phyloP scores from a whole-genome alignment of 2,113 vertebrate genomes.

The Phainopepla nitens region DNA sequence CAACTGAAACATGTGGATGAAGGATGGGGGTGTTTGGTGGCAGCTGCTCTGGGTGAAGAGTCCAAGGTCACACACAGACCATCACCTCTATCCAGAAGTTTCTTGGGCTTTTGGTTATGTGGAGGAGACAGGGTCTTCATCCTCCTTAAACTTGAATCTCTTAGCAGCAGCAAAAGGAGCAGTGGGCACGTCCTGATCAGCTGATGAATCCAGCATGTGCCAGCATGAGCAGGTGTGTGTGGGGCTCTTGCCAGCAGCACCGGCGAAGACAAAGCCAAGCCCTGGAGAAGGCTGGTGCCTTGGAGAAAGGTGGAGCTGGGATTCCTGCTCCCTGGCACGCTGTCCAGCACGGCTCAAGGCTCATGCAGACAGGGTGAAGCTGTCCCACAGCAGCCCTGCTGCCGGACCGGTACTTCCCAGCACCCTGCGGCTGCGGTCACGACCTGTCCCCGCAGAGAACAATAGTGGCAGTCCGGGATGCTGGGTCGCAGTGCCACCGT shows the following conservation, averaged over 20 bases:
- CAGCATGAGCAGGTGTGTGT: background rate
- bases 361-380: background rate
- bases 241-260: background rate
- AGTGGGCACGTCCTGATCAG: rapidly evolving
- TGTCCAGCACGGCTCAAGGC: background rate
- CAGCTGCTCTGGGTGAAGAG: background rate
- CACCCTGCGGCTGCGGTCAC: background rate
- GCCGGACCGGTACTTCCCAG: background rate
- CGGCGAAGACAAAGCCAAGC: background rate
- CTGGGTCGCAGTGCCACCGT: constrained; percentile 37
- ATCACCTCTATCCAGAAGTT: background rate
- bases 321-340: background rate
- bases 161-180: background rate
- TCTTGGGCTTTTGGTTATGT: background rate
- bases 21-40: background rate
- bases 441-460: background rate
- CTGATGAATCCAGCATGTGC: background rate
- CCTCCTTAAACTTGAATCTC: background rate
- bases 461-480: background rate
- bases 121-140: background rate
- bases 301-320: rapidly evolving
- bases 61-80: background rate
- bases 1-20: rapidly evolving
- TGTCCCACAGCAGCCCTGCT: background rate
- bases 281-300: background rate